Base-by-base conservation (phyloP, 2,113 vertebrate genomes). In the Pipra filicauda region DNA sequence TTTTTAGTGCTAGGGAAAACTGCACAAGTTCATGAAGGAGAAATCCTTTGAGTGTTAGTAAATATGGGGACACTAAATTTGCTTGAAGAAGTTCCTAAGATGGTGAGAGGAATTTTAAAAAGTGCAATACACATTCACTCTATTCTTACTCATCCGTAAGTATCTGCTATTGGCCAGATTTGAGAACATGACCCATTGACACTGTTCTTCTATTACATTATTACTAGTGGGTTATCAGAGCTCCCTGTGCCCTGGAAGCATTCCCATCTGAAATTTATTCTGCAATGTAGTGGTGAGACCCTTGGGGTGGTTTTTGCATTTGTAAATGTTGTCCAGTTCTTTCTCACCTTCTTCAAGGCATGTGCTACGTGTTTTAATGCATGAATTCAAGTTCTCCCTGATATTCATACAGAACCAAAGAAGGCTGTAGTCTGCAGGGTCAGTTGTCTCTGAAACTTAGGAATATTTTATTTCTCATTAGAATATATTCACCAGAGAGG, bases 141-240 rank as follows among this genome's bases (percentile, higher is more conserved):
- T 17, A 11, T 33, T 48, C 52, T 72, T 85, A 41, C 5, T 88
- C 52, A 72, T 64, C 8, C 22, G 2, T n/a, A 31, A 44, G 7
- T 24, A 15, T 54, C 41, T 67, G 7, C 15, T 78, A 5, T 19
- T 66, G 37, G 14, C 8, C 12, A 44, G 7, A 57, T 81, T 71
- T 71, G 22, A 57, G 51, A 22, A 62, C 7, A 58, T 0, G 1
- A 76, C 6, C 5, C 6, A 28, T 9, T 24, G 14, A 65, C 57
- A 6, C 6, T 52, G 12, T 35, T 80, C 4, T 69, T 67, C 11
- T 37, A 27, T 44, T 24, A 31, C 57, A 44, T 43, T 83, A 20
- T 52, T 61, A 69, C 5, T 48, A 49, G 18, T 75, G 21, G 41
- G 4, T 43, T 75, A 18, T 18, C 35, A 33, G 16, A 57, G 3